Evolutionary conservation across 2,888 invertebrate genomes (phyloP), one percentile per base, ranked within the genome.

Genomic region (Laspeyria flexula): DNA sequence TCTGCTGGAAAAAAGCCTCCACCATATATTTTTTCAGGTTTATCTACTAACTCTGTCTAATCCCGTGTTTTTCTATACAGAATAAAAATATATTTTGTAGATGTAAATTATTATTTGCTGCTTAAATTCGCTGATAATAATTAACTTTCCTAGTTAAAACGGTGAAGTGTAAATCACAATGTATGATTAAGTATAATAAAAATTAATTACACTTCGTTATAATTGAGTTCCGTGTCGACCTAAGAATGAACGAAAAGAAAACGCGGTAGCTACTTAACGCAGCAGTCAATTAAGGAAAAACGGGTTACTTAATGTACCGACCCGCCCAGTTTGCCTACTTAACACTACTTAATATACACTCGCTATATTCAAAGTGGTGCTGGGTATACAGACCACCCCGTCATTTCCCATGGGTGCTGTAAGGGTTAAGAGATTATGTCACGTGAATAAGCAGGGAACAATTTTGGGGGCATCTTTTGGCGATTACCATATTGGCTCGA

Each of bases 371-470:
- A 42, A 48, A 48, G 23, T 48, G 42, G 35, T 41, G 16, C 12
- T 27, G 40, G 46, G 39, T 35, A 41, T 35, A 48, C 5, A 35
- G 35, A 42, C 41, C 29, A 35, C 23, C 21, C 21, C 30, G 4
- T 29, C 37, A 42, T 42, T 41, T 48, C 47, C 42, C 47, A 23
- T 25, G 41, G 42, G 47, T 30, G 37, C 30, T 48, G 15, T 48
- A 42, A 48, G 35, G 47, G 47, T 48, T 48, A 48, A 48, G 18
- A 42, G 47, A 48, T 48, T 48, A 48, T 35, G 42, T 42, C 42
- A 11, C 42, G 23, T 48, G 47, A 42, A 35, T 48, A 37, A 48
- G 47, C 47, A 48, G 15, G 30, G 11, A 12, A 29, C 29, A 34
- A 23, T 41, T 41, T 34, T 29, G 9, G 35, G 21, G 23, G 31